These are phyloP conservation scores for Aquatica leii DNA, from an alignment of 2,888 invertebrate species.

Conservation along the genomic window DNA sequence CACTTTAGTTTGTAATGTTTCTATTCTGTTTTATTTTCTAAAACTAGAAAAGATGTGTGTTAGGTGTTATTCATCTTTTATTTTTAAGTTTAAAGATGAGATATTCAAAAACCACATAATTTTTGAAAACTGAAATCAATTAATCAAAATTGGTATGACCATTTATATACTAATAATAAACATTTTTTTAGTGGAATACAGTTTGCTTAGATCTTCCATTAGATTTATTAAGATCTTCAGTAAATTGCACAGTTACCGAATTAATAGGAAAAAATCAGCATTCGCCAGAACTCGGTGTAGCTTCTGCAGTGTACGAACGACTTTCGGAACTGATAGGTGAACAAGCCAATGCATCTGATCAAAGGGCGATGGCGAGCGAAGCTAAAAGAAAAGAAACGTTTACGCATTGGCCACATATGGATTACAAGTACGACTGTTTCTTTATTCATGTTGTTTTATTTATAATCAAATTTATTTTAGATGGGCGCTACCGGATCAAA, in stretches of 20 bases:
- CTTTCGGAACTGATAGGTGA: conserved; percentile 76
- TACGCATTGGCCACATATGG: conserved; percentile 95
- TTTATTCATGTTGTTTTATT: neutral
- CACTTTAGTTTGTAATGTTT: too few species aligned
- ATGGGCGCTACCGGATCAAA: conserved; percentile 94
- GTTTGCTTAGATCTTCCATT: conserved; percentile 84
- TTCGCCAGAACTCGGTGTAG: conserved; percentile 86
- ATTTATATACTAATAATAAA: too few species aligned
- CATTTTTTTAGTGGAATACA: conserved; percentile 86
- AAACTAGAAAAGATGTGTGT: too few species aligned
- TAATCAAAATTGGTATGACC: too few species aligned
- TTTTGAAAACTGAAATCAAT: too few species aligned
- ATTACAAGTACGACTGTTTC: conserved; percentile 80
- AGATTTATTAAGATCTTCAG: conserved; percentile 80
- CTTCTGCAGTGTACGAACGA: conserved; percentile 88
- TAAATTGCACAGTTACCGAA: conserved; percentile 81
- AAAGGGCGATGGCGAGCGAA: conserved; percentile 88
- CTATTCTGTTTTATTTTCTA: too few species aligned
- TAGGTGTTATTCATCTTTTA: too few species aligned
- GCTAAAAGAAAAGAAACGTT: conserved; percentile 90
- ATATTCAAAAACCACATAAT: too few species aligned
- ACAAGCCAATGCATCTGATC: conserved; percentile 62
- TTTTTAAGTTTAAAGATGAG: too few species aligned
- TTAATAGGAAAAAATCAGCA: conserved; percentile 83
- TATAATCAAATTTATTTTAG: conserved; percentile 59